These are phyloP conservation scores for Meriones unguiculatus DNA, from an alignment of 2,113 vertebrate species.

Conservation along the genomic window DNA sequence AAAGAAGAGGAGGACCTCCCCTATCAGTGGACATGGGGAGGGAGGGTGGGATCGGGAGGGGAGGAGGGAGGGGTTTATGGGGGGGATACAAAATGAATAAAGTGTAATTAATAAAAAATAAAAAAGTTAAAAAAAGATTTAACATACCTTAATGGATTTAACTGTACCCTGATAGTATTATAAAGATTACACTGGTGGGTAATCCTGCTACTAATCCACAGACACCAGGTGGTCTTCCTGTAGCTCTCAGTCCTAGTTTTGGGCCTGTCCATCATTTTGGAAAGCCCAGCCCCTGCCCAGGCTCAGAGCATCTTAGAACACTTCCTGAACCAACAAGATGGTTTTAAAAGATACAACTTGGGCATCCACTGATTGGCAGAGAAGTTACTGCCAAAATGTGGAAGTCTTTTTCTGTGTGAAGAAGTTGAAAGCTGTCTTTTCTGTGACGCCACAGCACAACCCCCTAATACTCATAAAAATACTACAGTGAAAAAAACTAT, in stretches of 20 bases:
- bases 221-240: not conserved
- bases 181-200: not conserved
- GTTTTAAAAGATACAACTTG: not conserved
- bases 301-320: not conserved
- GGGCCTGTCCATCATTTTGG: not conserved
- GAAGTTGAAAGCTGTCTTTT: not conserved
- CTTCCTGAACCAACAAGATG: not conserved
- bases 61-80: too few relatives aligned
- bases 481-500: not conserved
- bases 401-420: not conserved
- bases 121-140: too few relatives aligned
- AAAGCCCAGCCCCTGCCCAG: not conserved
- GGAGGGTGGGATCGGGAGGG: too few relatives aligned
- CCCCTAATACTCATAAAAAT: not conserved
- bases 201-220: not conserved
- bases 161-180: not conserved
- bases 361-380: not conserved
- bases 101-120: too few relatives aligned
- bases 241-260: not conserved
- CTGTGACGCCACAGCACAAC: not conserved
- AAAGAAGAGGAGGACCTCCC: too few relatives aligned
- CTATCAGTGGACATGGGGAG: too few relatives aligned
- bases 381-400: not conserved
- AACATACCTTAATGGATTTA: not conserved
- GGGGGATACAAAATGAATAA: too few relatives aligned